phyloP scores from a whole-genome alignment of 2,797 vertebrate genomes.

The Anguilla pacifica region DNA sequence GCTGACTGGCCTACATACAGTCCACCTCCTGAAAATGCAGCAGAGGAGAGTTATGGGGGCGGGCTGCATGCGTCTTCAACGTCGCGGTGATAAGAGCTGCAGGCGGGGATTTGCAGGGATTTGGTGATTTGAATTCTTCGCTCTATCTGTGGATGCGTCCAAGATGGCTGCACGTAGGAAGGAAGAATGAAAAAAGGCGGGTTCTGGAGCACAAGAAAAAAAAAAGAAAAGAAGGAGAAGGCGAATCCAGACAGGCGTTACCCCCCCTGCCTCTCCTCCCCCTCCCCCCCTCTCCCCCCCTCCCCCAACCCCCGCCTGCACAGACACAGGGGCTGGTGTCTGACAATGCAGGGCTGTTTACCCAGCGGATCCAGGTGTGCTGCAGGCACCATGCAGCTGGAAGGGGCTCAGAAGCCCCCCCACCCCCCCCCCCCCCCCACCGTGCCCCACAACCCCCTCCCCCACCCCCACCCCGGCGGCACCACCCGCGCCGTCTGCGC shows the following conservation, averaged over 20 bases:
- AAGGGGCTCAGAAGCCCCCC: neutral
- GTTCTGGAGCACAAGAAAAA: neutral
- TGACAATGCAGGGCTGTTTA: conserved; percentile 13
- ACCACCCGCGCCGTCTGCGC: neutral
- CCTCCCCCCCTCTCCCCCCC: too few relatives aligned
- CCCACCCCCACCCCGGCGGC: neutral
- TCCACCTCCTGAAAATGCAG: neutral
- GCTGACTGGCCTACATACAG: neutral
- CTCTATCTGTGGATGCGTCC: neutral
- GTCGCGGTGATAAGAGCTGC: neutral
- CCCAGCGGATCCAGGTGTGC: conserved; percentile 17
- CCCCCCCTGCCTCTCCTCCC: too few relatives aligned
- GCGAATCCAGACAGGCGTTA: neutral
- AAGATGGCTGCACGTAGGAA: neutral
- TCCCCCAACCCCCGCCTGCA: neutral
- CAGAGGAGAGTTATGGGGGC: neutral
- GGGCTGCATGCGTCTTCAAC: neutral
- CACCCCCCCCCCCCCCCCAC: neutral
- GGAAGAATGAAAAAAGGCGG: neutral
- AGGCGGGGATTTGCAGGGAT: neutral
- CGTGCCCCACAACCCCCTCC: neutral
- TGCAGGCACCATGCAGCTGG: neutral
- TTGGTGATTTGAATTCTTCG: neutral
- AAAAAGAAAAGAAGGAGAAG: neutral
- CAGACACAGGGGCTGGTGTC: conserved; percentile 11